Base-by-base conservation (phyloP, 2,113 vertebrate species). In the Austrofundulus limnaeus region DNA sequence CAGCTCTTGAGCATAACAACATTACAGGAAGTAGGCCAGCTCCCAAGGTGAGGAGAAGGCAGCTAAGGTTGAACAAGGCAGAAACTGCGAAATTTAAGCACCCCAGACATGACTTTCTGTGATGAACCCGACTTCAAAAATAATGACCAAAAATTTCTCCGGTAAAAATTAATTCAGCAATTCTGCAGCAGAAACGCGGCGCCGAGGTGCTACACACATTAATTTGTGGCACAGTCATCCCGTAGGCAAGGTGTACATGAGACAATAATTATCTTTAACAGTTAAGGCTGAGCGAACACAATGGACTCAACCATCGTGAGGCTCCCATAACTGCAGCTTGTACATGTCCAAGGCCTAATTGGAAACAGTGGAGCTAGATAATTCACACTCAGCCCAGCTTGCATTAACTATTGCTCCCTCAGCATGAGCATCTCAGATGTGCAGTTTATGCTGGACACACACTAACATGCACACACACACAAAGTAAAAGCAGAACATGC, bases 261-360 rank as follows among this genome's bases (percentile, higher is more conserved):
- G 81, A 78, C 78, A 84, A 89, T 85, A 84, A 89, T 90, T 89
- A 89, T 88, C 86, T 81, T 69, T 60, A 72, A 82, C 82, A 80
- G 83, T 86, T 88, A 88, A 77, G 84, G 84, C 84, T 87, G 83
- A 88, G 76, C 51, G 72, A 89, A 85, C 87, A 88, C 84, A 80
- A 78, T 67, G 77, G 84, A 67, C 75, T 51, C 15, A 25, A 78
- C 82, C 90, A 89, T 80, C 70, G 83, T 81, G 75, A 68, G 59
- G 69, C 72, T 82, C 65, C 77, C 71, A 81, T 72, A 87, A 87
- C 85, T 75, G 85, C 88, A 84, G 77, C 84, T 86, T 82, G 87
- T 88, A 84, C 83, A 85, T 88, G 87, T 87, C 84, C 70, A 75
- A 58, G 46, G 73, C 90, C 87, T 92, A 91, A 92, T 91, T 90